Evolutionary conservation across 2,888 invertebrate species (phyloP).

Genomic region (Resseliella maxima): DNA sequence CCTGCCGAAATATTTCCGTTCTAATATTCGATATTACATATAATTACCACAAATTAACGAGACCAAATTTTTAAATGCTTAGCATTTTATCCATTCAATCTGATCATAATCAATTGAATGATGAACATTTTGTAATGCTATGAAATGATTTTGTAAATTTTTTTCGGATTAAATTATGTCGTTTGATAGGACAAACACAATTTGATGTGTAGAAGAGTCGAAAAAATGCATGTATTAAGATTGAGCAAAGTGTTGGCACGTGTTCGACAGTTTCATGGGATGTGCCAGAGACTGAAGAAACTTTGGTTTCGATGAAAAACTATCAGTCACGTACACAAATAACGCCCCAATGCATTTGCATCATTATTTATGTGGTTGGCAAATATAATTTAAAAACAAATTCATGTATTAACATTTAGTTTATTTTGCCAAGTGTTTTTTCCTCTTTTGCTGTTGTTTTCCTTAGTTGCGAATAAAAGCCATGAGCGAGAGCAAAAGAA

Average conservation of each 20-base stretch:
- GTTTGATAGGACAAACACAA: conserved; percentile 1
- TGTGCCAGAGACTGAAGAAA: neutral
- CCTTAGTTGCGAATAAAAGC: neutral
- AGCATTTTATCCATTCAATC: neutral
- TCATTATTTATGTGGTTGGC: conserved; percentile 51
- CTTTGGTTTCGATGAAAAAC: neutral
- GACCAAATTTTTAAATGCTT: neutral
- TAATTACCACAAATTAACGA: neutral
- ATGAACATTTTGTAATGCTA: neutral
- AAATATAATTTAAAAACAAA: conserved; percentile 31
- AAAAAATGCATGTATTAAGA: neutral
- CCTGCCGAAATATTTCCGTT: neutral
- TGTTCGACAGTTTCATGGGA: neutral
- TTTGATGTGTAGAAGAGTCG: neutral
- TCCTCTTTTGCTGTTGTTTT: no score
- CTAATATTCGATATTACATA: neutral
- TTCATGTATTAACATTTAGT: neutral
- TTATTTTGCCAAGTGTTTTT: conserved; percentile 23
- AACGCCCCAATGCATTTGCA: neutral
- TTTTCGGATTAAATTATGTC: conserved; percentile 9
- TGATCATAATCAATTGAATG: neutral
- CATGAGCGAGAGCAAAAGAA: neutral
- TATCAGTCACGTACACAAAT: conserved; percentile 24
- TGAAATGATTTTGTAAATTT: neutral
- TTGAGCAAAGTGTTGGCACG: conserved; percentile 28